Evolutionary conservation across 35 echinoderm and acorn worm genomes (phyloP).

Genomic region (Heliocidaris tuberculata): DNA sequence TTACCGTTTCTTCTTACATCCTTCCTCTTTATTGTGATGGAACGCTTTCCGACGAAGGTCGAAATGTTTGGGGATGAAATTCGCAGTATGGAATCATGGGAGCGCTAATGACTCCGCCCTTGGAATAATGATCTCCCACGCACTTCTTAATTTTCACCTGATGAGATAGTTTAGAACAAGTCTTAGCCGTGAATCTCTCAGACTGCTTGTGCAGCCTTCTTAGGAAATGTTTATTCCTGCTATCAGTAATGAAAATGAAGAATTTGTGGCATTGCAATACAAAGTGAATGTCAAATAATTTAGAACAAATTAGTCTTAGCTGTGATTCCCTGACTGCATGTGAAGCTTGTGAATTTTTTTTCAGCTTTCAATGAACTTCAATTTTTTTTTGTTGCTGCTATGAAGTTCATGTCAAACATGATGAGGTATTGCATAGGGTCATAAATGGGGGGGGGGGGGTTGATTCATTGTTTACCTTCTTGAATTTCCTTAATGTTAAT

Average conservation of each 20-base stretch:
- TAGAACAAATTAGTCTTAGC: neutral
- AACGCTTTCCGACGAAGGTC: neutral
- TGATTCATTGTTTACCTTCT: too few relatives aligned
- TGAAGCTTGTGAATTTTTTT: too few relatives aligned
- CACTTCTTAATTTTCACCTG: constrained; percentile 1
- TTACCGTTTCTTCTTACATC: neutral
- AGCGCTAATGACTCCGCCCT: neutral
- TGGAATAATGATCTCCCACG: neutral
- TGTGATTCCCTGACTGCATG: too few relatives aligned
- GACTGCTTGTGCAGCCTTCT: too few relatives aligned
- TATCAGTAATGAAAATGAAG: too few relatives aligned
- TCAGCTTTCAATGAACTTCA: neutral
- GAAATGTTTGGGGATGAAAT: neutral
- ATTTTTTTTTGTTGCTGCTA: neutral
- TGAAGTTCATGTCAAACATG: neutral
- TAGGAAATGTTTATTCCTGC: too few relatives aligned
- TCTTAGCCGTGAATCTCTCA: too few relatives aligned
- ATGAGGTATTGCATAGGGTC: too few relatives aligned
- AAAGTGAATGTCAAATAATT: too few relatives aligned
- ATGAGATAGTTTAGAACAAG: neutral
- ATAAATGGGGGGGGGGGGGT: too few relatives aligned
- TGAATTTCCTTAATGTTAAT: too few relatives aligned
- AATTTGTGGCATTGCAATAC: too few relatives aligned
- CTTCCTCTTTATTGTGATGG: neutral
- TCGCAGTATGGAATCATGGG: neutral